Percentiles rank a stretch among this genome's conserved stretches.
phyloP scores from a whole-genome alignment of 2,113 vertebrate genomes.

The Danio rerio region DNA sequence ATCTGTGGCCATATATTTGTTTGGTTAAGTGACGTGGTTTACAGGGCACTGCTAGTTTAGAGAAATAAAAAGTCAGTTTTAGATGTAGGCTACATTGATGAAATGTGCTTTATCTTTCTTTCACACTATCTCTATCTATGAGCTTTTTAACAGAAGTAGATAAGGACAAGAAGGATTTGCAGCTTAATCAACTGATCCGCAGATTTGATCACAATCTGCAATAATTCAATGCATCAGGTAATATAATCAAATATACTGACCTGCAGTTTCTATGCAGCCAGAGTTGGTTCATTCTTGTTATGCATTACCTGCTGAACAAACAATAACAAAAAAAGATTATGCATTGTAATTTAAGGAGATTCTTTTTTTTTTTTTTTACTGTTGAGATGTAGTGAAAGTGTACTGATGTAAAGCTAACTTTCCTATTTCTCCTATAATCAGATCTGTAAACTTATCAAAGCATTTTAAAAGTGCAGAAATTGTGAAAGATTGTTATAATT shows the following conservation, averaged over 20 bases:
- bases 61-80: not conserved
- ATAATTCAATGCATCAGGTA: slow-evolving; percentile 22
- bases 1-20: not conserved
- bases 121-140: not conserved
- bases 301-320: not conserved
- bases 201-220: not conserved
- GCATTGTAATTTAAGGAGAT: too few species aligned
- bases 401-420: too few species aligned
- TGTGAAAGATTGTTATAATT: too few species aligned
- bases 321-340: not conserved
- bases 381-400: too few species aligned
- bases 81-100: slow-evolving; percentile 5
- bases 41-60: not conserved
- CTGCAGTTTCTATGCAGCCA: not conserved
- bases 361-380: too few species aligned
- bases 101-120: not conserved
- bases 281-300: slow-evolving; percentile 30
- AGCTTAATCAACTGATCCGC: slow-evolving; percentile 13
- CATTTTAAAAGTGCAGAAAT: too few species aligned
- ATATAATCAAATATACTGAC: slow-evolving; percentile 56
- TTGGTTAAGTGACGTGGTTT: not conserved
- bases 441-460: too few species aligned
- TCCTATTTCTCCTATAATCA: too few species aligned
- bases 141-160: slow-evolving; percentile 12
- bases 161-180: not conserved